Base-by-base conservation (phyloP, 2,113 vertebrate species). In the Aegithalos caudatus region DNA sequence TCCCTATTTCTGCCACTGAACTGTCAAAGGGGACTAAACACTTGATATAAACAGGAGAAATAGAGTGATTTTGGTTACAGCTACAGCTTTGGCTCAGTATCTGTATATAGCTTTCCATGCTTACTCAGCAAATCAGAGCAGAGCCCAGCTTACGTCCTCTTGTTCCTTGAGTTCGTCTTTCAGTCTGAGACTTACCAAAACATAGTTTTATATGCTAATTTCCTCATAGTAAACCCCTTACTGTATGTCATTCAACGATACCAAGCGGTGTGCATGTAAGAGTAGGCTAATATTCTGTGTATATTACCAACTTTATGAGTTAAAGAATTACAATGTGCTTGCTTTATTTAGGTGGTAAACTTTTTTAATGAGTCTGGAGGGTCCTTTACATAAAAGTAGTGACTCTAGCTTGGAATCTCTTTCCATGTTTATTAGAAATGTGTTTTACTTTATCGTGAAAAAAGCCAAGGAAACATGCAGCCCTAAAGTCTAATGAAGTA, bases 281-380 rank as follows among this genome's bases (percentile, higher is more conserved):
- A 48, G 58, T 13, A 88, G 81, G 47, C 78, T 81, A 91, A 94
- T 94, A 95, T 88, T 96, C 71, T 89, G 74, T 72, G 50, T 73
- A 86, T 83, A 90, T 83, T 91, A 62, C 82, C 78, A 73, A 65
- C 56, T 97, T 97, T 95, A 97, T 93, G 95, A 94, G 79, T 82
- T 90, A 47, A 83, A 95, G 89, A 96, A 89, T 96, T 96, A 92
- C 93, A 94, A 80, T 44, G 84, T 95, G 90, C 94, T 94, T 92
- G 90, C 86, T 97, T 97, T 96, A 96, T 95, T 95, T 96, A 94
- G 88, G 95, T 96, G 94, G 81, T 97, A 97, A 97, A 97, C 57
- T 74, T 94, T 94, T 97, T 96, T 95, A 96, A 97, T 94, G 96
- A 96, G 96, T 86, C 95, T 96, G 87, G 94, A 97, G 91, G 74